Base-by-base conservation (phyloP, 2,888 invertebrate species). In the Xylota segnis region DNA sequence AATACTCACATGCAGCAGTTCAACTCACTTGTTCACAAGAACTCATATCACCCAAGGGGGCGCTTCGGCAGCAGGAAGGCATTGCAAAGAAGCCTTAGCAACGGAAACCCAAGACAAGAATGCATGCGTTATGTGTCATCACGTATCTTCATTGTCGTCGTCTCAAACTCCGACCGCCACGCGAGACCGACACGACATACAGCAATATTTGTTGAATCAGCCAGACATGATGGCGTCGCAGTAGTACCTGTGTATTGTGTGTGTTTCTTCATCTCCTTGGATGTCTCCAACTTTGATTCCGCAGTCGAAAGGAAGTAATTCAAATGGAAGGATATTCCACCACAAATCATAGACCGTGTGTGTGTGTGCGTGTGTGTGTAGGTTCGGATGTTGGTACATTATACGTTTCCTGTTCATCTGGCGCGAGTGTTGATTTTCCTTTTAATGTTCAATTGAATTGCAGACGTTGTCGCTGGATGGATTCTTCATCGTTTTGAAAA, bases 371-470 rank as follows among this genome's bases (percentile, higher is more conserved):
- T n/a, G n/a, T n/a, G 9, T 71, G 50, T 77, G 71, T 71, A 32
- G 72, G 71, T 71, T 61, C 37, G 59, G 27, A 27, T 76, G 58
- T 23, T 23, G 23, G 23, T 63, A 52, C 61, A 81, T 61, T 68
- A 75, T 81, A 61, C 59, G 56, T 65, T 79, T 79, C 54, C 61
- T 78, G 72, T 72, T 68, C 65, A 72, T 47, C 52, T 58, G 56
- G n/a, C 37, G 63, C 1, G 56, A 34, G 29, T 65, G 59, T 43
- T 65, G 66, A 34, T 56, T 66, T 68, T 52, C 68, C 61, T 63
- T 61, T 61, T 72, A 83, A 70, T 70, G 54, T 86, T 86, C 54
- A 86, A 86, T 86, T 86, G 84, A 81, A 81, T 86, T 86, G 84
- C 84, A 86, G 84, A 86, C 84, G 50, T 70, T 86, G 84, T 86